phyloP scores from a whole-genome alignment of 2,888 invertebrate genomes.

The Ectemnius lituratus region DNA sequence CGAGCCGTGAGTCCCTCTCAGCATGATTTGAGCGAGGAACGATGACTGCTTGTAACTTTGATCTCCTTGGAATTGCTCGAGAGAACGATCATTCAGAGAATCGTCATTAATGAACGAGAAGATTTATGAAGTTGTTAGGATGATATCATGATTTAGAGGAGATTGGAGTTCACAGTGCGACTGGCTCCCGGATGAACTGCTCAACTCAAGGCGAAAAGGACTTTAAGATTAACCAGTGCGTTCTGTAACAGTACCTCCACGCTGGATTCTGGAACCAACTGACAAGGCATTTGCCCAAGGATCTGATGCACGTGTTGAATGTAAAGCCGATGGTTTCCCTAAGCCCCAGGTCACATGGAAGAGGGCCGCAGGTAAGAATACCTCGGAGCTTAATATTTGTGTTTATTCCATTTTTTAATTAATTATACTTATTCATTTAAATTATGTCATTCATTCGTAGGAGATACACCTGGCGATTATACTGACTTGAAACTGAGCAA shows the following conservation, averaged over 20 bases:
- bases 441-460: slow-evolving; percentile 76
- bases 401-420: too few species aligned
- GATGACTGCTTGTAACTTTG: slow-evolving; percentile 25
- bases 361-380: slow-evolving; percentile 90
- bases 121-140: neutral
- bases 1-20: slow-evolving; percentile 47
- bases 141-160: neutral
- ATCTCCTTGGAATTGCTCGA: slow-evolving; percentile 11
- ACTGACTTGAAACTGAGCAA: slow-evolving; percentile 94
- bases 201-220: slow-evolving; percentile 44
- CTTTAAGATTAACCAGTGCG: slow-evolving; percentile 39
- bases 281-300: slow-evolving; percentile 97
- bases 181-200: slow-evolving; percentile 57
- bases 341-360: slow-evolving; percentile 97
- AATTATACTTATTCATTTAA: too few species aligned
- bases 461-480: slow-evolving; percentile 94
- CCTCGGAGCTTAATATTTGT: too few species aligned
- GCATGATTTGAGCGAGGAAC: slow-evolving; percentile 45
- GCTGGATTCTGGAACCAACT: slow-evolving; percentile 96
- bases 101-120: neutral
- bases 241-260: slow-evolving; percentile 90
- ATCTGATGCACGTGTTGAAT: slow-evolving; percentile 95
- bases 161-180: slow-evolving; percentile 40
- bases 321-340: slow-evolving; percentile 97
- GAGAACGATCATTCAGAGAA: neutral